Conservation (phyloP, 1,140 invertebrate species). For the Drosophila arawakana region DNA sequence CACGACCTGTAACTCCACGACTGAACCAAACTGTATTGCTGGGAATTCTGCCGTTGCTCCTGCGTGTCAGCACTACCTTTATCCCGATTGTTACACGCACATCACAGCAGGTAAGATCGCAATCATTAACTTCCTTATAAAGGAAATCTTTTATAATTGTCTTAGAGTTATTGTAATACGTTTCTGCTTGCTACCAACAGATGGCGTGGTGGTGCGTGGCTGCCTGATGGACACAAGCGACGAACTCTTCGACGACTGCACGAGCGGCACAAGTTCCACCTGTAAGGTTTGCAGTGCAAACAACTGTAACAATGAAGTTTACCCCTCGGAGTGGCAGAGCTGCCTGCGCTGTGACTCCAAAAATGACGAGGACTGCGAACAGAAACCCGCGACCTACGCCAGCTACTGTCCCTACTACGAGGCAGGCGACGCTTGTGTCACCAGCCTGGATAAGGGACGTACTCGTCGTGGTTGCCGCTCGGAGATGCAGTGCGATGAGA, state of each 20-base stretch:
- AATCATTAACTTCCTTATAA: too few relatives aligned
- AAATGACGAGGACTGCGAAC: slow-evolving; percentile 50
- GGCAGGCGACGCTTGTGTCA: slow-evolving; percentile 58
- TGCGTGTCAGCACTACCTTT: slow-evolving; percentile 52
- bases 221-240: slow-evolving; percentile 64
- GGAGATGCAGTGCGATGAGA: slow-evolving; percentile 64
- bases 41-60: fast-evolving
- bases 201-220: slow-evolving; percentile 61
- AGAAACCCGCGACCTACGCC: slow-evolving; percentile 44
- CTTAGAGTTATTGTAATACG: neutral
- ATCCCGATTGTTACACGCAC: slow-evolving; percentile 56
- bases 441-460: slow-evolving; percentile 50
- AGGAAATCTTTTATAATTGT: too few relatives aligned
- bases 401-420: slow-evolving; percentile 56
- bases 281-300: slow-evolving; percentile 57
- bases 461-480: slow-evolving; percentile 70
- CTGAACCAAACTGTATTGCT: slow-evolving; percentile 36
- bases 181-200: slow-evolving; percentile 26
- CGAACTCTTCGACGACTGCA: slow-evolving; percentile 61
- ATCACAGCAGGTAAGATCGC: slow-evolving; percentile 51
- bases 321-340: slow-evolving; percentile 60
- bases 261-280: slow-evolving; percentile 34
- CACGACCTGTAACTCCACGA: slow-evolving; percentile 43
- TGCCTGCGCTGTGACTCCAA: slow-evolving; percentile 72
- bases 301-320: slow-evolving; percentile 59